These are phyloP conservation scores for Phengaris arion DNA, from an alignment of 2,888 invertebrate genomes.

Conservation along the genomic window DNA sequence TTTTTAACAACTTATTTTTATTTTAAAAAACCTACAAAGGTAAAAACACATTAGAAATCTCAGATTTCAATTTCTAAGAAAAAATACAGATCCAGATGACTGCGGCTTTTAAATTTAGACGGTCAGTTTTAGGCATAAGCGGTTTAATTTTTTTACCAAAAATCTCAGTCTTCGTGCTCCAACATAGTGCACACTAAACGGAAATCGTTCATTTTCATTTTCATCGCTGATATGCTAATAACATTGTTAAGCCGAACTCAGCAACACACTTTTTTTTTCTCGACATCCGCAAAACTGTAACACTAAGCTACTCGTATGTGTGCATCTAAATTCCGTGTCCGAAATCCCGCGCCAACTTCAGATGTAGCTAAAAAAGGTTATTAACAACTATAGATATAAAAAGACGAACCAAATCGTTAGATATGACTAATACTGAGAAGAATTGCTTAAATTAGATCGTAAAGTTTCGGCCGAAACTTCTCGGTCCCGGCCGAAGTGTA, in stretches of 20 bases:
- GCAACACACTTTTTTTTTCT: conserved; percentile 37
- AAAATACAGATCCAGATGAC: conserved; percentile 36
- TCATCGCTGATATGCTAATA: conserved; percentile 41
- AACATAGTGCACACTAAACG: conserved; percentile 54
- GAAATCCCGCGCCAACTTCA: conserved; percentile 1
- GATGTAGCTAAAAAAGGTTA: conserved; percentile 19
- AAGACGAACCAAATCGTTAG: conserved; percentile 24
- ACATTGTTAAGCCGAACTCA: conserved; percentile 31
- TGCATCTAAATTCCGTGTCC: conserved; percentile 43
- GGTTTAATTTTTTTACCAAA: conserved; percentile 56
- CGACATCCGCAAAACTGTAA: conserved; percentile 43
- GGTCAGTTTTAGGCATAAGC: conserved; percentile 54
- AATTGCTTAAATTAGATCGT: conserved; percentile 26
- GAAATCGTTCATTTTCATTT: conserved; percentile 52
- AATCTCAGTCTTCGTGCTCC: conserved; percentile 77
- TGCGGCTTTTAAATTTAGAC: conserved; percentile 44
- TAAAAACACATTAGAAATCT: no score
- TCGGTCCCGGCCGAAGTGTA: conserved; percentile 12
- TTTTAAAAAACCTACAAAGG: no score
- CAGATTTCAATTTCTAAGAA: no score
- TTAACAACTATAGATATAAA: conserved; percentile 22
- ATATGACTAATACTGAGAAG: conserved; percentile 26
- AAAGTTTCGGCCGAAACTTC: conserved; percentile 12
- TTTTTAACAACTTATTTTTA: no score
- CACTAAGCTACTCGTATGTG: conserved; percentile 46